Conservation (phyloP, 2,113 vertebrate species). For the Petaurus breviceps region DNA sequence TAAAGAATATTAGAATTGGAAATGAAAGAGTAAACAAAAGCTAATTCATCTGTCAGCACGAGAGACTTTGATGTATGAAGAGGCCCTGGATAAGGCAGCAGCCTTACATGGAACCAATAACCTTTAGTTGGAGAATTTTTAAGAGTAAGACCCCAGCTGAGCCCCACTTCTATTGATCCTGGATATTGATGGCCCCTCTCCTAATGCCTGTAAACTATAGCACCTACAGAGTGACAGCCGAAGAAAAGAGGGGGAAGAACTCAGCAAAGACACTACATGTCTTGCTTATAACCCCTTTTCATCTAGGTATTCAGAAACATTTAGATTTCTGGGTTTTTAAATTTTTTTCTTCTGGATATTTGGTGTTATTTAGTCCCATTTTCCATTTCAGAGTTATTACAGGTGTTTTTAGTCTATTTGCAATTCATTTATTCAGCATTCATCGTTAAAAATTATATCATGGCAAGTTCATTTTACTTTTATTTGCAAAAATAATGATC, state of each 20-base stretch:
- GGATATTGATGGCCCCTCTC: background rate
- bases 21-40: background rate
- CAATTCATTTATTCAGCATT: background rate
- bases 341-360: background rate
- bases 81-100: background rate
- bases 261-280: background rate
- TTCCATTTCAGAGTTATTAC: background rate
- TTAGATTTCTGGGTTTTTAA: background rate
- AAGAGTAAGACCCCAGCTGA: background rate
- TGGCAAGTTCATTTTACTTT: background rate
- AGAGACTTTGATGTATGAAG: no score
- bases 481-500: conserved; percentile 7
- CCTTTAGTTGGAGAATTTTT: background rate
- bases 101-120: background rate
- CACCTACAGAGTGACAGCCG: background rate
- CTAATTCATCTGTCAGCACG: background rate
- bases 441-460: background rate
- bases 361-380: background rate
- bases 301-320: background rate
- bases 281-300: background rate
- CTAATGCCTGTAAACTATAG: background rate
- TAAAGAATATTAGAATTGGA: background rate
- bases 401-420: background rate
- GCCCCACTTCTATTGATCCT: background rate
- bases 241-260: background rate